Evolutionary conservation across 2,113 vertebrate species (phyloP), one percentile per base, ranked within the genome.

Genomic region (Setophaga kirtlandii): DNA sequence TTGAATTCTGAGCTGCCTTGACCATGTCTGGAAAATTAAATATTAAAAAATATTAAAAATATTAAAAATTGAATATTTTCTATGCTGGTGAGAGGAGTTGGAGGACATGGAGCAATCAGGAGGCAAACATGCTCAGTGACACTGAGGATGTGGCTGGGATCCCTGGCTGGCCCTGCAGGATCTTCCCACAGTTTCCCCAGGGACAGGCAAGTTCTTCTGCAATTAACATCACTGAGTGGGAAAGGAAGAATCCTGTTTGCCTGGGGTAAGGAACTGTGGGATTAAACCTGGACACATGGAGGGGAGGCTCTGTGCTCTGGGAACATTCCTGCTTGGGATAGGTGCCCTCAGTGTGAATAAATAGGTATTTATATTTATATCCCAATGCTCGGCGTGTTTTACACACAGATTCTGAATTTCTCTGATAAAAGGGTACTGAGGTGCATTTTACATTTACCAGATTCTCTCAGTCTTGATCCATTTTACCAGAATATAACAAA

Each of bases 211-310:
- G 80, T 81, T 88, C 89, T 92, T 94, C 71, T 83, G 80, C 80
- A 94, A 67, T 94, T 77, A 75, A 14, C 83, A 39, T 93, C 90
- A 97, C 52, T 83, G 94, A 52, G 93, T 94, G 93, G 83, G 95
- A 94, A 96, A 89, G 93, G 89, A 94, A 94, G 91, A 93, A 94
- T 93, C 91, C 91, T 56, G 42, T 35, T 90, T 71, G 94, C 91
- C 83, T 90, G 1, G 96, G 93, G 8, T 70, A 31, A 83, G 94
- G 96, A 97, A 86, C 91, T 94, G 86, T 59, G 93, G 68, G 79
- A 89, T 94, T 93, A 93, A 77, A 47, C 47, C 64, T 81, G 25
- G 76, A 27, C 80, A 74, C 91, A 28, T 44, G 83, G 23, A 58
- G 41, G 24, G 79, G 37, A 52, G 75, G 78, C 78, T 25, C 83